Evolutionary conservation across 2,113 vertebrate genomes (phyloP).

Genomic region (Argyrosomus japonicus): DNA sequence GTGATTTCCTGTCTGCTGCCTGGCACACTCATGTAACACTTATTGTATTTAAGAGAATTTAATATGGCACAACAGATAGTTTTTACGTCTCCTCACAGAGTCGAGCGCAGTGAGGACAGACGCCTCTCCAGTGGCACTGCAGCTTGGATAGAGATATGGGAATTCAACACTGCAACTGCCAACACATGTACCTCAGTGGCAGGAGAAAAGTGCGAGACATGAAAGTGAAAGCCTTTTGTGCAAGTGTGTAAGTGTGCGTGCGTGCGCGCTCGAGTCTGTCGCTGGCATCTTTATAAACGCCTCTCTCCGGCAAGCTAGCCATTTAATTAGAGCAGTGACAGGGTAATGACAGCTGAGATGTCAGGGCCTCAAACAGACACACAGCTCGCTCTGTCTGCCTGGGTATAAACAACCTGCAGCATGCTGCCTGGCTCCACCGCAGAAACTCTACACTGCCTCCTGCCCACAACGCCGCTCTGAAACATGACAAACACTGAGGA

Average conservation of each 20-base stretch:
- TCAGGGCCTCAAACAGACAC: constrained; percentile 69
- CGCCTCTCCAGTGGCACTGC: constrained; percentile 50
- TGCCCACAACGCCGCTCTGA: constrained; percentile 46
- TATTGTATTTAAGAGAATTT: constrained; percentile 41
- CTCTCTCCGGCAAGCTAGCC: constrained; percentile 67
- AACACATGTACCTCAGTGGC: constrained; percentile 70
- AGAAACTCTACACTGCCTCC: constrained; percentile 72
- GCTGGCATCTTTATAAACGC: constrained; percentile 74
- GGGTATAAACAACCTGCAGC: constrained; percentile 70
- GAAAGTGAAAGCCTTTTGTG: constrained; percentile 68
- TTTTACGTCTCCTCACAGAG: constrained; percentile 31
- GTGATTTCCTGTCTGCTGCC: constrained; percentile 33
- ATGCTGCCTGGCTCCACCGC: constrained; percentile 67
- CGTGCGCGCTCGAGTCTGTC: constrained; percentile 49
- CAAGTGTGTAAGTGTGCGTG: constrained; percentile 43
- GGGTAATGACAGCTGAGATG: constrained; percentile 80
- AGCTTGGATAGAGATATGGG: constrained; percentile 60
- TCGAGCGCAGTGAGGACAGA: constrained; percentile 28
- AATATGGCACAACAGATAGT: constrained; percentile 50
- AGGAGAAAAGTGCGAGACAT: constrained; percentile 72
- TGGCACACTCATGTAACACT: constrained; percentile 26
- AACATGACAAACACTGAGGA: constrained; percentile 63
- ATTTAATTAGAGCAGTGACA: constrained; percentile 83
- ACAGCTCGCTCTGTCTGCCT: constrained; percentile 69
- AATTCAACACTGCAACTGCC: constrained; percentile 69